Evolutionary conservation across 1,140 invertebrate genomes (phyloP).

Genomic region (Leptinotarsa lineolata): DNA sequence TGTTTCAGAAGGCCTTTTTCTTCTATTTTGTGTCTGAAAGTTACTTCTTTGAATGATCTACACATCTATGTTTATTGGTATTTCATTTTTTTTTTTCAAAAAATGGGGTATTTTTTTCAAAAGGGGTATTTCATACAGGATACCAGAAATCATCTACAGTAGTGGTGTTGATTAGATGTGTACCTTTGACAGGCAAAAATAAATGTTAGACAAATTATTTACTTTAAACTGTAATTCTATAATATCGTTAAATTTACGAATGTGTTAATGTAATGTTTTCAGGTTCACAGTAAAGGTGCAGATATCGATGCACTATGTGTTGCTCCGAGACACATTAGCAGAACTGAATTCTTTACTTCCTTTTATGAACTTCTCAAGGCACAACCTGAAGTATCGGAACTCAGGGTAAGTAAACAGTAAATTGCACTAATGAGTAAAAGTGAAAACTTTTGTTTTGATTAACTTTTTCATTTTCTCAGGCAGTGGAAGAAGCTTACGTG

Average conservation of each 20-base stretch:
- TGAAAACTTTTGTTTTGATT: neutral
- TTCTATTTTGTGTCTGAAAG: no score
- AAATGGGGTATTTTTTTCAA: no score
- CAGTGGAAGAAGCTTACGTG: slow-evolving; percentile 98
- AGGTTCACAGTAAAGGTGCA: slow-evolving; percentile 95
- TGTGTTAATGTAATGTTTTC: slow-evolving; percentile 53
- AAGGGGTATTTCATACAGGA: no score
- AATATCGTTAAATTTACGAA: slow-evolving; percentile 6
- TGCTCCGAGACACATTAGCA: slow-evolving; percentile 91
- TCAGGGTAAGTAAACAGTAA: slow-evolving; percentile 66
- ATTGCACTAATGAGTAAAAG: neutral
- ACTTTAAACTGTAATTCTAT: neutral
- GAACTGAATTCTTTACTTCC: slow-evolving; percentile 92
- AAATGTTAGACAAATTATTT: no score
- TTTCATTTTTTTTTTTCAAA: no score
- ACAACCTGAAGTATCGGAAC: slow-evolving; percentile 84
- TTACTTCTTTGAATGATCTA: no score
- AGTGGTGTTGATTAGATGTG: no score
- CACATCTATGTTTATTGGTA: no score
- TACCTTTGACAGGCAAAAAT: no score
- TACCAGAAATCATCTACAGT: no score
- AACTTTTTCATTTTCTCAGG: slow-evolving; percentile 56
- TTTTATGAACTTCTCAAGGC: slow-evolving; percentile 91
- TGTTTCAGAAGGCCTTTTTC: no score
- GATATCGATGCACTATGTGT: slow-evolving; percentile 99